Evolutionary conservation across 1,140 invertebrate genomes (phyloP), one percentile per base, ranked within the genome.

Genomic region (Fopius arisanus): DNA sequence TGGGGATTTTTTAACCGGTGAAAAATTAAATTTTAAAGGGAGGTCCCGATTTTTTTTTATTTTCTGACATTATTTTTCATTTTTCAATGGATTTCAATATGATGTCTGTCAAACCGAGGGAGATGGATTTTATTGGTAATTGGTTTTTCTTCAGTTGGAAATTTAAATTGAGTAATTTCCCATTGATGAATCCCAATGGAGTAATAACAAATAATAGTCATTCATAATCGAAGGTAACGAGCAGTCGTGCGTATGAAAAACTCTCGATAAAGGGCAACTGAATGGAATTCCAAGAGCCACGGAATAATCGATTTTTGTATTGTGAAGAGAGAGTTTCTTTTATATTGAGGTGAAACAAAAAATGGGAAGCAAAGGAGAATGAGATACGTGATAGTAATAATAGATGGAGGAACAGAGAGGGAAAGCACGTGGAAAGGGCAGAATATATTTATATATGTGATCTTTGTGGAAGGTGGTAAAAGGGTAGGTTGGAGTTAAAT

Each of bases 401-500:
- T 59, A 59, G 54, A 51, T 51, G 43, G 7, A 51, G 43, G 19
- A 2, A n/a, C n/a, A 59, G 54, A 21, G 23, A 28, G 23, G 21
- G 21, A 26, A 19, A 3, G 19, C 54, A 59, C 54, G 63, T 43
- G 54, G 14, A 31, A 51, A 43, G 41, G 21, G 59, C 33, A 62
- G n/a, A 54, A 37, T 29, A 63, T 75, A 75, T 75, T 67, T 75
- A 41, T 62, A 68, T 73, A 62, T 28, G 43, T 69, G 70, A 59
- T 76, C 66, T n/a, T 16, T 19, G 21, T 29, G 33, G 19, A 26
- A 73, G 66, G 33, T 40, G 67, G 54, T 68, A 76, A 65, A 59
- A 72, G 63, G 48, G 59, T 59, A 67, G 54, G 33, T 23, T 70
- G 70, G 77, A 76, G 76, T 76, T 78, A 76, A 83, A 82, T 83